These are phyloP conservation scores for Agrypnia vestita DNA, from an alignment of 1,140 invertebrate genomes.

Conservation along the genomic window DNA sequence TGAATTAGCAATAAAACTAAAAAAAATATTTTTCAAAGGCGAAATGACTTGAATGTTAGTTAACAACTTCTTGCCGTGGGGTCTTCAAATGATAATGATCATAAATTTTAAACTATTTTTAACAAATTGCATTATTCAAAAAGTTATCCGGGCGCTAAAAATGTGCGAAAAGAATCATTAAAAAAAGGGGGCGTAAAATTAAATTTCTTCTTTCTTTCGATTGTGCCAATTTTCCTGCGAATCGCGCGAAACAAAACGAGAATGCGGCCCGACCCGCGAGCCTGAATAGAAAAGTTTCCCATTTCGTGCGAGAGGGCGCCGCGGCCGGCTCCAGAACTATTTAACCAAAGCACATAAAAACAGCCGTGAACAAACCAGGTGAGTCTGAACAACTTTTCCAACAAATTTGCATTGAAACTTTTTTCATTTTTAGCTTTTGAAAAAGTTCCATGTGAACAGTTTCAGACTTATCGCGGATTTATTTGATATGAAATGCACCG, in stretches of 20 bases:
- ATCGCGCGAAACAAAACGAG: neutral
- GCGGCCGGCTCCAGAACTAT: neutral
- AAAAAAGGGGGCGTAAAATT: no score
- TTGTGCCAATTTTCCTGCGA: no score
- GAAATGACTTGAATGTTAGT: no score
- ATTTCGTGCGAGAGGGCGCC: neutral
- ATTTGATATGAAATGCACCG: neutral
- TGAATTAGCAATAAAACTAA: no score
- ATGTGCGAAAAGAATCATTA: no score
- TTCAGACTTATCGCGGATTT: constrained; percentile 7
- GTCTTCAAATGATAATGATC: no score
- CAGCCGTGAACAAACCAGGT: constrained; percentile 6
- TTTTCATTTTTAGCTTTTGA: constrained; percentile 31
- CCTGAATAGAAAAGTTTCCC: neutral
- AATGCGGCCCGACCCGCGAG: neutral
- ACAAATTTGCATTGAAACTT: constrained; percentile 34
- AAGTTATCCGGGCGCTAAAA: no score
- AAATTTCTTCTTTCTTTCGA: no score
- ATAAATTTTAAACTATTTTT: no score
- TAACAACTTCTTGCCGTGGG: no score
- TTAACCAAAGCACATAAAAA: constrained; percentile 5
- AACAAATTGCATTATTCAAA: no score
- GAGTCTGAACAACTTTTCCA: constrained; percentile 28
- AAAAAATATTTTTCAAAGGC: no score
- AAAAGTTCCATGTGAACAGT: constrained; percentile 18